Percentiles rank a stretch among this genome's conserved stretches.
phyloP scores from a whole-genome alignment of 2,797 vertebrate species.

The Monodelphis domestica region DNA sequence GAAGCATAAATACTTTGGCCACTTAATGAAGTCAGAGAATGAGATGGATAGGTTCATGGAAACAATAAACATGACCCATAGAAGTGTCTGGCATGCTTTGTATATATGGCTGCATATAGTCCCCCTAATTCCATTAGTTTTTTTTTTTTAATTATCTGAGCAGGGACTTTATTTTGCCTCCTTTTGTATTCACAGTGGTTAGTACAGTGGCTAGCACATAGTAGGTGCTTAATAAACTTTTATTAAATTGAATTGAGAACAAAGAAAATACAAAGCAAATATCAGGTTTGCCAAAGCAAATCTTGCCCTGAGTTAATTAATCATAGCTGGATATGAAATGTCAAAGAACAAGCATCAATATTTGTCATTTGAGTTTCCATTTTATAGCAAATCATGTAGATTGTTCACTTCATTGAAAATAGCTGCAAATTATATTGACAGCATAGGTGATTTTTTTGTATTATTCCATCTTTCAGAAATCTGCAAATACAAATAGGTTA shows the following conservation, averaged over 20 bases:
- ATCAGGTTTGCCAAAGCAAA: neutral
- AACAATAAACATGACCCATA: no score
- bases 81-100: neutral
- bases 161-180: neutral
- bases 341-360: neutral
- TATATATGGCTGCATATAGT: neutral
- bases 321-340: conserved; percentile 28
- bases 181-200: neutral
- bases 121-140: neutral
- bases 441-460: neutral
- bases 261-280: neutral
- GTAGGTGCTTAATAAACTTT: neutral
- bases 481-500: neutral
- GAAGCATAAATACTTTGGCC: no score
- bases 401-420: conserved; percentile 21
- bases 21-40: no score
- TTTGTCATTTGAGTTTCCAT: conserved; percentile 19
- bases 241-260: neutral
- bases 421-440: neutral
- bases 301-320: neutral
- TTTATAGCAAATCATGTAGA: neutral
- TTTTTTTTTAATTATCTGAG: no score
- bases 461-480: neutral
- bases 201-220: neutral
- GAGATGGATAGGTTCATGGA: no score